Evolutionary conservation across 2,888 invertebrate species (phyloP).

Genomic region (Cerastis leucographa): DNA sequence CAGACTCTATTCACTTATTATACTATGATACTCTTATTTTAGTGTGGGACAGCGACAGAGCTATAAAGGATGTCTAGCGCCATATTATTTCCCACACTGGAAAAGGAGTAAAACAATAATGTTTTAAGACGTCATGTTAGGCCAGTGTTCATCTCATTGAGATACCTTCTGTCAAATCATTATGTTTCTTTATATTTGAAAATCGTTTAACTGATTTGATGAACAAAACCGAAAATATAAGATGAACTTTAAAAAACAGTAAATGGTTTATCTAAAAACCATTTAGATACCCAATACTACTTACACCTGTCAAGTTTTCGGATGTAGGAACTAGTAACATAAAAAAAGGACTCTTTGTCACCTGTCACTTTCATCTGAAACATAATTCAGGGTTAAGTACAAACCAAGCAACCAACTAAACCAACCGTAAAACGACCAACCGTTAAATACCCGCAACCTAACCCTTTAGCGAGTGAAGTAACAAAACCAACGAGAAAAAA

Average conservation of each 20-base stretch:
- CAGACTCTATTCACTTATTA: too few relatives aligned
- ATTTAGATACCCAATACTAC: not conserved
- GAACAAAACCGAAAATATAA: not conserved
- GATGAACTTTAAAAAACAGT: not conserved
- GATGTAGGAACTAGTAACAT: not conserved
- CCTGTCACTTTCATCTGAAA: constrained; percentile 51
- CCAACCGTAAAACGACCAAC: too few relatives aligned
- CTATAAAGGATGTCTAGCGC: too few relatives aligned
- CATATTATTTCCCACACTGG: too few relatives aligned
- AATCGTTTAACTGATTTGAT: not conserved
- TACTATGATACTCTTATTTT: too few relatives aligned
- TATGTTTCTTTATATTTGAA: constrained; percentile 9
- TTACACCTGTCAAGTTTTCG: not conserved
- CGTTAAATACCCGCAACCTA: constrained; percentile 37
- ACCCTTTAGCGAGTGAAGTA: constrained; percentile 30
- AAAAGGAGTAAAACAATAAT: too few relatives aligned
- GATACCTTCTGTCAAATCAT: too few relatives aligned
- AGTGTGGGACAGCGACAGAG: too few relatives aligned
- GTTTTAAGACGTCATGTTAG: too few relatives aligned
- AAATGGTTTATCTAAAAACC: not conserved
- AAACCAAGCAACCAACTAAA: too few relatives aligned
- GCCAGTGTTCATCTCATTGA: too few relatives aligned
- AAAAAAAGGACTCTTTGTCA: constrained; percentile 5
- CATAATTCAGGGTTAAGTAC: constrained; percentile 38
- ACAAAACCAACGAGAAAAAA: constrained; percentile 10